Evolutionary conservation across 2,888 invertebrate genomes (phyloP).

Genomic region (Maniola hyperantus): DNA sequence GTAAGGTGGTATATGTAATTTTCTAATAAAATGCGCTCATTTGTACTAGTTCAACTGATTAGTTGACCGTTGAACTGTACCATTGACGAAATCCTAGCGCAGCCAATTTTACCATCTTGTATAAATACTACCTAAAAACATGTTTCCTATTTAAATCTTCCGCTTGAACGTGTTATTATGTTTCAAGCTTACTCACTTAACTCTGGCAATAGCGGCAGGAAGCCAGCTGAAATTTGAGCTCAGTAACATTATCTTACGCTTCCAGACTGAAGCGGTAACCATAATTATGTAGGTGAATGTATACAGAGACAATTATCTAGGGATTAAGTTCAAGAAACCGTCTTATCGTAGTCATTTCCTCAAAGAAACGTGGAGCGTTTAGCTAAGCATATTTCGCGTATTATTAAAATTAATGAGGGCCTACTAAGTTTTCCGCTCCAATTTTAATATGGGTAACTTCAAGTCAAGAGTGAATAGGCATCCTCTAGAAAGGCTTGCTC

Average conservation of each 20-base stretch:
- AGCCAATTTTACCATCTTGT: no score
- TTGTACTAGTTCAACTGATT: no score
- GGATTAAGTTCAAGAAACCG: constrained; percentile 22
- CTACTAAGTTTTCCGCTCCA: no score
- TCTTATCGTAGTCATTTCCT: constrained; percentile 29
- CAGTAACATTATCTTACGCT: constrained; percentile 15
- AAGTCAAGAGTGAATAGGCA: no score
- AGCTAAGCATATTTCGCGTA: constrained; percentile 20
- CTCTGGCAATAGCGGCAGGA: not conserved
- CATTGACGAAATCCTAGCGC: no score
- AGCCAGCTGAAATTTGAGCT: constrained; percentile 3
- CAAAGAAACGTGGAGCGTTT: constrained; percentile 12
- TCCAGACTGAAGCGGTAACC: constrained; percentile 4
- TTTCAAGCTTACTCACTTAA: not conserved
- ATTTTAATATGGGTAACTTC: no score
- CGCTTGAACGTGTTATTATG: not conserved
- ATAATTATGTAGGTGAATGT: constrained; percentile 19
- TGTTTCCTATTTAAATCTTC: not conserved
- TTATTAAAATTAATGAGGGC: constrained; percentile 21
- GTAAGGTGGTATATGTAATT: no score
- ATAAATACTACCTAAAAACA: not conserved
- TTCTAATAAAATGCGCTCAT: no score
- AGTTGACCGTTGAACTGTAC: no score
- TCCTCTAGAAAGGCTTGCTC: no score
- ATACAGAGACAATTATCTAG: constrained; percentile 27